phyloP scores from a whole-genome alignment of 2,113 vertebrate genomes.

The Macaca fascicularis region T2T-MFA8v1.1 NC_088380.1:100567501-100568000 shows the following conservation, averaged over 20 bases:
- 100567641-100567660: neutral
- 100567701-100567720: neutral
- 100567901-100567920: neutral
- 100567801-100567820: neutral
- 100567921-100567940: neutral
- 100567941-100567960: neutral
- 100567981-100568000: neutral
- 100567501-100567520: neutral
- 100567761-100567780: neutral
- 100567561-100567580: neutral
- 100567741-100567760: neutral
- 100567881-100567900: neutral
- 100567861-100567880: neutral
- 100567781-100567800: neutral
- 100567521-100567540: neutral
- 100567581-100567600: neutral
- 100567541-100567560: neutral
- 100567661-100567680: neutral
- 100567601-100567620: neutral
- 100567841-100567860: neutral
- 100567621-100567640: neutral
- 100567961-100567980: neutral
- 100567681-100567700: neutral
- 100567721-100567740: neutral
- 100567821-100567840: neutral